A percentile compares a stretch with the other conserved stretches of the same genome.
Conservation (phyloP, 35 echinoderm and acorn worm genomes). For the Anneissia japonica region DNA sequence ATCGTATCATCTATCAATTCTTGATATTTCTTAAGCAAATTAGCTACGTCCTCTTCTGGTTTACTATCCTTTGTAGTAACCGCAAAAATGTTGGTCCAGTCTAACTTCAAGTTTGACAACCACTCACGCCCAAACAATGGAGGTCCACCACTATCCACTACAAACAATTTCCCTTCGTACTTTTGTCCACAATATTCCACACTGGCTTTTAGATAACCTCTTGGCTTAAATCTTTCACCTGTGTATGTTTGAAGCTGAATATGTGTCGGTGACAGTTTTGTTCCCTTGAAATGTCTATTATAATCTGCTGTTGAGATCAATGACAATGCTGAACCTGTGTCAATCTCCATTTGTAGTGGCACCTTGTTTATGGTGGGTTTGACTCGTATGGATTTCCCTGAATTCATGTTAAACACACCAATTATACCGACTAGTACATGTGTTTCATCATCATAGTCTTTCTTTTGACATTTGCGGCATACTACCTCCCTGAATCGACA, state of each 20-base stretch:
- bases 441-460: neutral
- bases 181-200: neutral
- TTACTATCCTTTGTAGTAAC: neutral
- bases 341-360: conserved; percentile 8
- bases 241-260: conserved; percentile 1
- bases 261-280: neutral
- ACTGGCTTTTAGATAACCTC: conserved; percentile 3
- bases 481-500: neutral
- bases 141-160: conserved; percentile 21
- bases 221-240: neutral
- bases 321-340: conserved; percentile 17
- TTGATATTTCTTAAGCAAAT: neutral
- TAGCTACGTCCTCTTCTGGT: neutral
- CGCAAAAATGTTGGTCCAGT: conserved; percentile 47
- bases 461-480: neutral
- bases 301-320: neutral
- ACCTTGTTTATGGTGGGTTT: neutral
- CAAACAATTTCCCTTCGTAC: conserved; percentile 6
- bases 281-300: conserved; percentile 1
- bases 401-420: neutral
- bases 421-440: neutral
- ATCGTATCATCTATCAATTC: neutral
- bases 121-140: conserved; percentile 52
- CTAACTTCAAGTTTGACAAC: conserved; percentile 34
- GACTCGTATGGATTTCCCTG: neutral